phyloP scores from a whole-genome alignment of 64 coral and sea anemone genomes.

The Montipora cactus region DNA sequence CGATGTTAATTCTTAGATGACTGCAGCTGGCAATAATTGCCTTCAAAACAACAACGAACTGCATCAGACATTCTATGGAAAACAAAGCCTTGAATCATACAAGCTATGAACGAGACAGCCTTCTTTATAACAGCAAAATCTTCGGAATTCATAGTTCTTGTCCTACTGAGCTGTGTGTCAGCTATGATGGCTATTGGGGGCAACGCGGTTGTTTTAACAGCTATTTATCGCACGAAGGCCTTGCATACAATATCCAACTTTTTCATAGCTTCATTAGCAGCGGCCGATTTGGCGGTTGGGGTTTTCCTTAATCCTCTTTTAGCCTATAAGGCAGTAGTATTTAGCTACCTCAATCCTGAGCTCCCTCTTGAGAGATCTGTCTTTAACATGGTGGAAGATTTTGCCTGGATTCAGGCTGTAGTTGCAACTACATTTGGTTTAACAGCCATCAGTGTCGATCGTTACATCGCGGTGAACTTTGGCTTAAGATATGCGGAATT shows the following conservation, averaged over 20 bases:
- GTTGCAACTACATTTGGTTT: slow-evolving; percentile 71
- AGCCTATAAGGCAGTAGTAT: background rate
- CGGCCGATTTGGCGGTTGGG: slow-evolving; percentile 75
- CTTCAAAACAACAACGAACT: background rate
- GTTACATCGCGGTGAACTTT: slow-evolving; percentile 72
- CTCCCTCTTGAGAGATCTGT: background rate
- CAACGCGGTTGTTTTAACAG: slow-evolving; percentile 73
- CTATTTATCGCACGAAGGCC: slow-evolving; percentile 66
- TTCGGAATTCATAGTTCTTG: slow-evolving; percentile 39
- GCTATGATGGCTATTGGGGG: slow-evolving; percentile 65
- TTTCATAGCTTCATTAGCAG: slow-evolving; percentile 78
- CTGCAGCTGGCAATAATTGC: background rate
- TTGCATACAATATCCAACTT: slow-evolving; percentile 75
- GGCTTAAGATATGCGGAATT: slow-evolving; percentile 55
- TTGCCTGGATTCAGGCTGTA: slow-evolving; percentile 57
- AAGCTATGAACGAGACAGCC: background rate
- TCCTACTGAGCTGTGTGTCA: slow-evolving; percentile 69
- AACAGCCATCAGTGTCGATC: slow-evolving; percentile 68
- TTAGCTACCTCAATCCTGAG: slow-evolving; percentile 35
- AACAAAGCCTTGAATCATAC: background rate
- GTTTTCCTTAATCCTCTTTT: slow-evolving; percentile 56
- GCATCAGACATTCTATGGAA: background rate
- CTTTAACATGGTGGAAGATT: slow-evolving; percentile 38
- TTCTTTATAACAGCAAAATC: background rate
- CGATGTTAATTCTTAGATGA: background rate